These are phyloP conservation scores for Hemistola chrysoprasaria DNA, from an alignment of 2,888 invertebrate genomes.

Conservation along the genomic window DNA sequence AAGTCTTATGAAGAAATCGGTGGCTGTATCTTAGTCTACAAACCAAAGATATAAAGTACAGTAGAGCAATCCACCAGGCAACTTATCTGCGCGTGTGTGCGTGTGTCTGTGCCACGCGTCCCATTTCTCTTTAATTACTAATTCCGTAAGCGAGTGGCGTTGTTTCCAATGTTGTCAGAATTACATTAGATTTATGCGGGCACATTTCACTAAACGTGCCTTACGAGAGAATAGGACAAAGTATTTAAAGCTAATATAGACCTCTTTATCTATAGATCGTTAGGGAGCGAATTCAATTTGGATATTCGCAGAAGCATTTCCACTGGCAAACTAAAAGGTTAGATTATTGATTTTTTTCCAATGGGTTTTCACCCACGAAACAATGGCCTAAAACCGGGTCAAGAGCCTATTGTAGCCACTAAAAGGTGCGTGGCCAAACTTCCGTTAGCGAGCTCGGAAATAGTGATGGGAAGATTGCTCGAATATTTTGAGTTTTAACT, in stretches of 20 bases:
- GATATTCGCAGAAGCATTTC: neutral
- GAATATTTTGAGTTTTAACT: neutral
- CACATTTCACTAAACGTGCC: conserved; percentile 11
- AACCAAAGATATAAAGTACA: conserved; percentile 1
- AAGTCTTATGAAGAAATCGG: no score
- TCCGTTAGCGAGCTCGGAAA: conserved; percentile 29
- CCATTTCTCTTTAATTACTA: conserved; percentile 16
- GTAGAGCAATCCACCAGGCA: conserved; percentile 3
- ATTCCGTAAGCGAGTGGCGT: conserved; percentile 19
- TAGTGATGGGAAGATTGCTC: conserved; percentile 22
- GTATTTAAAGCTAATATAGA: no score
- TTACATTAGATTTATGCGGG: conserved; percentile 22
- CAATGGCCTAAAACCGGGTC: conserved; percentile 32
- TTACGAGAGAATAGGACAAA: neutral
- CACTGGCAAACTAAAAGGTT: conserved; percentile 20
- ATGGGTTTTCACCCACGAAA: conserved; percentile 28
- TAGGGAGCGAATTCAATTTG: conserved; percentile 14
- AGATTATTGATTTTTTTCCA: conserved; percentile 31
- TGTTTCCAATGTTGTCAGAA: conserved; percentile 20
- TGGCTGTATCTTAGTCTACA: neutral
- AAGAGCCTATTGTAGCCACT: conserved; percentile 33
- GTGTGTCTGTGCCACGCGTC: conserved; percentile 14
- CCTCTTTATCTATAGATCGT: no score
- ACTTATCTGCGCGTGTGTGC: conserved; percentile 8
- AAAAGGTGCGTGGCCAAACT: conserved; percentile 36